Conservation (phyloP, 2,888 invertebrate species). For the Zeuzera pyrina region DNA sequence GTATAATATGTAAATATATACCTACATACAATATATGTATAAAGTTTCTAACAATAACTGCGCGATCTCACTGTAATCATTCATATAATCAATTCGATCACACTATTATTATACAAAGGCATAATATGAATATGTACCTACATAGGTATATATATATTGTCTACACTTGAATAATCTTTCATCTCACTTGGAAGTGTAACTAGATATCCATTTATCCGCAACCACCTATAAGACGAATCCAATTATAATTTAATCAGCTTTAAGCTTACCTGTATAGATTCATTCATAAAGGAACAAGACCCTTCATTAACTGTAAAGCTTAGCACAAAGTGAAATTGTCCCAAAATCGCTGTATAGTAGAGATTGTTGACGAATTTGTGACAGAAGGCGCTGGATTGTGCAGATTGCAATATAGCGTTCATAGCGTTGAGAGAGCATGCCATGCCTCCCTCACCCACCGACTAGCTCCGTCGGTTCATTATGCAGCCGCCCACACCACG, state of each 20-base stretch:
- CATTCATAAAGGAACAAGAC: constrained; percentile 6
- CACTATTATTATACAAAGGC: too few species aligned
- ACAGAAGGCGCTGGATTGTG: constrained; percentile 41
- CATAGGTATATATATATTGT: too few species aligned
- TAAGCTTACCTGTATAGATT: constrained; percentile 6
- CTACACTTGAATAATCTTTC: too few species aligned
- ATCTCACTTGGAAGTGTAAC: too few species aligned
- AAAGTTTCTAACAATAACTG: neutral
- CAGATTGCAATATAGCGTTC: constrained; percentile 51
- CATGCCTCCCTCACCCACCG: constrained; percentile 19
- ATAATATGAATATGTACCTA: too few species aligned
- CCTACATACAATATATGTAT: neutral
- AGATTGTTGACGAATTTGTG: constrained; percentile 47
- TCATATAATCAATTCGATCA: too few species aligned
- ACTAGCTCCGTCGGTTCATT: constrained; percentile 50
- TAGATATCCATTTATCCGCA: too few species aligned
- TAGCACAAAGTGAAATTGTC: constrained; percentile 10
- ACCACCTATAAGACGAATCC: constrained; percentile 6
- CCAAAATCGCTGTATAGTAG: constrained; percentile 23
- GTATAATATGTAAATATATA: neutral
- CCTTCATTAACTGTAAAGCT: constrained; percentile 9
- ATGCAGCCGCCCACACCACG: constrained; percentile 64
- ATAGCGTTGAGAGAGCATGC: too few species aligned
- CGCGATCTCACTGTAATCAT: too few species aligned
- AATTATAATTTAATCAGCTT: constrained; percentile 10